Percentiles rank a stretch among this genome's conserved stretches.
phyloP scores from a whole-genome alignment of 2,797 vertebrate species.

The Simalia tracyae region DNA sequence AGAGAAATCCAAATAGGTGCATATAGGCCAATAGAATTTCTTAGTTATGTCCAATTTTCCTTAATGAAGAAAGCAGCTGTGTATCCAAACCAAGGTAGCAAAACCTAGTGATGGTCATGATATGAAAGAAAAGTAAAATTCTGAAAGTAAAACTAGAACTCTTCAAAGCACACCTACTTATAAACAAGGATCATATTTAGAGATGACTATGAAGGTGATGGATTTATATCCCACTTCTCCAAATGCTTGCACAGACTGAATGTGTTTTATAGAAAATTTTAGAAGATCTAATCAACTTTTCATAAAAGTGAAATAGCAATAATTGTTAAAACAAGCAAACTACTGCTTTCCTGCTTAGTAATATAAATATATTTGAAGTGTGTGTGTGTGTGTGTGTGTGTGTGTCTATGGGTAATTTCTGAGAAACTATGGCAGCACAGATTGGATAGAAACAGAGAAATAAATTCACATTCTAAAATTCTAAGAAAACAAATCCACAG shows the following conservation, averaged over 20 bases:
- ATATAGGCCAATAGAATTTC: background rate
- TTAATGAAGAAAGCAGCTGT: background rate
- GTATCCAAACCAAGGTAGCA: background rate
- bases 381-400: background rate
- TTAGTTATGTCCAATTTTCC: background rate
- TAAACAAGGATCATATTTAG: background rate
- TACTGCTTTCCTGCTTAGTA: background rate
- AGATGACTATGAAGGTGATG: background rate
- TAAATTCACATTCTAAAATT: background rate
- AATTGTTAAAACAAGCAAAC: background rate
- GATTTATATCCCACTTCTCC: background rate
- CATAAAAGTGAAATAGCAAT: background rate
- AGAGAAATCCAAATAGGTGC: background rate
- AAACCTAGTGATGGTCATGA: background rate
- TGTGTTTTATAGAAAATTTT: background rate
- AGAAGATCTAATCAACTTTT: background rate
- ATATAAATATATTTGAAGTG: background rate
- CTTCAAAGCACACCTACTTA: background rate
- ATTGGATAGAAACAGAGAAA: background rate
- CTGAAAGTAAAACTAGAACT: background rate
- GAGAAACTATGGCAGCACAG: background rate
- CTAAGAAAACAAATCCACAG: conserved; percentile 8
- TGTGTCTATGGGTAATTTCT: background rate
- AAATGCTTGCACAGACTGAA: background rate
- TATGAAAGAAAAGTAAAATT: background rate